Base-by-base conservation (phyloP, 2,888 invertebrate species). In the Dicycla oo region DNA sequence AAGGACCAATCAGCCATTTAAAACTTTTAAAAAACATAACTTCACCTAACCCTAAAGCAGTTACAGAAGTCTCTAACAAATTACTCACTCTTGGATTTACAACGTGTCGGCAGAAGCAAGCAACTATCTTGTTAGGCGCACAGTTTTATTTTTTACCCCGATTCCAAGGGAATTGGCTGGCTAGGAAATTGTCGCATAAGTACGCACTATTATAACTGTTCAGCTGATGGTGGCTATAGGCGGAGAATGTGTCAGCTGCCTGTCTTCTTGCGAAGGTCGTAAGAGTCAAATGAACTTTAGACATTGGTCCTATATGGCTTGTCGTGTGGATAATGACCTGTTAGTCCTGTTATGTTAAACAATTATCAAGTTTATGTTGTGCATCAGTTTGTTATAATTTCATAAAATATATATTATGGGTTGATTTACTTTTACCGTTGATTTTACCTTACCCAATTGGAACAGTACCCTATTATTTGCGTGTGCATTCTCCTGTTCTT, bases 71-170 rank as follows among this genome's bases (percentile, higher is more conserved):
- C 69, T 23, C 34, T 40, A 69, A 82, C 80, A 78, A 84, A 84
- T 84, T 85, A 82, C 82, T 84, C 85, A 81, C 76, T 60, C 51
- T 62, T 78, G 81, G 87, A 91, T 91, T 91, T 91, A 91, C 85
- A 82, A 87, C 85, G 88, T 91, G 91, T 87, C 83, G 86, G 83
- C 65, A 71, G 83, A 86, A 84, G 82, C 84, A 69, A 80, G 62
- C 75, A 83, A 71, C 84, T 75, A 82, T 79, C 86, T 91, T 88
- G 90, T 91, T 91, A 90, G 87, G 86, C 86, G 83, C 65, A 88
- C 85, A 87, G 87, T 90, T 90, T 87, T 75, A 87, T 88, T 87
- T 88, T 91, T 91, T 88, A 87, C 79, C 73, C 78, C 84, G 75
- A 83, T 81, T 82, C 75, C 83, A 78, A 72, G 70, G 79, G 73